Base-by-base conservation (phyloP, 2,888 invertebrate genomes). In the Seira musarum region DNA sequence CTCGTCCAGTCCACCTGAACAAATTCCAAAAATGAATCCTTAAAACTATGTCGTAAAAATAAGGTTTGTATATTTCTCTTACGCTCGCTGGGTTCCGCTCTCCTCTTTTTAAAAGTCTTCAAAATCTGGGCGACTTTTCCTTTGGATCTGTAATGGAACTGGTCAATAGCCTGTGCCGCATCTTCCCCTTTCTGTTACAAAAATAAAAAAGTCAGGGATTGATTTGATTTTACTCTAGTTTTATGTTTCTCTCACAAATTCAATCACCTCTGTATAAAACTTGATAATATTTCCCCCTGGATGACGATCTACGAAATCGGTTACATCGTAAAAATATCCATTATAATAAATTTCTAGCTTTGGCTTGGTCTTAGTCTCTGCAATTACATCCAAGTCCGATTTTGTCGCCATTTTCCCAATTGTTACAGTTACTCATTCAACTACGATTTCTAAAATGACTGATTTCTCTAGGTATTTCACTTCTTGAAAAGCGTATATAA, bases 111-210 rank as follows among this genome's bases (percentile, higher is more conserved):
- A 15, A 79, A 68, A 17, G 73, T 68, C 53, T 79, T 79, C 68
- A 79, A 17, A 2, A 79, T 79, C 1, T 53, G n/a, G 13, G 61
- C 13, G 1, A 79, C 79, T 40, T 19, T 63, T 2, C 53, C 25
- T 15, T 6, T 65, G 2, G 79, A 61, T 3, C 79, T 66, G 40
- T 46, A 69, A 46, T 79, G 79, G 21, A 79, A 79, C 60, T 79
- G 79, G 0, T 69, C 57, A 19, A 79, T 69, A 6, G 79, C 79
- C 13, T 69, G 64, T 5, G 79, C 68, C 1, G 79, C 79, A 72
- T 79, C 79, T 65, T 79, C 79, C 1, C 79, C 79, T 8, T 30
- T 30, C 8, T n/a, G n/a, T n/a, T n/a, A n/a, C n/a, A n/a, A n/a
- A n/a, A n/a, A n/a, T n/a, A n/a, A n/a, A n/a, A n/a, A n/a, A n/a